These are phyloP conservation scores for Euura saliciscinereae DNA, from an alignment of 1,140 invertebrate genomes.

Conservation along the genomic window DNA sequence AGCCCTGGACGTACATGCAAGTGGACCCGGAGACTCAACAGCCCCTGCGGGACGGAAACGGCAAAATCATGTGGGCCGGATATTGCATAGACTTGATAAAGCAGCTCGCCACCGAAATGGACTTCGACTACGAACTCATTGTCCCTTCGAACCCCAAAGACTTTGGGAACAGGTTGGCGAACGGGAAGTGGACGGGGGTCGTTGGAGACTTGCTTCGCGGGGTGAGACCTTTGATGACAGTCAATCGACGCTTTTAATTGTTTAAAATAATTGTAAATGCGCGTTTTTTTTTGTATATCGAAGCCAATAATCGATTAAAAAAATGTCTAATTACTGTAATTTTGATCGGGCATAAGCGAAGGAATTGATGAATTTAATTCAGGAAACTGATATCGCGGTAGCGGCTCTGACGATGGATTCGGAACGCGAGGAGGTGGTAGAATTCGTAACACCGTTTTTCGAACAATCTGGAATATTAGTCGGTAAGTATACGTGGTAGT, in stretches of 20 bases:
- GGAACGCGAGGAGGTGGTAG: conserved; percentile 90
- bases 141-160: conserved; percentile 65
- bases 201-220: conserved; percentile 88
- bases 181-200: conserved; percentile 89
- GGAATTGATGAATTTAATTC: background rate
- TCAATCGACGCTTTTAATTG: no score
- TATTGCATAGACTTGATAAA: conserved; percentile 92
- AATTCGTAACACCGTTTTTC: conserved; percentile 91
- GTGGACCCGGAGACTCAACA: conserved; percentile 63
- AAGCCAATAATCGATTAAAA: no score
- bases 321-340: background rate
- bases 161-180: conserved; percentile 75
- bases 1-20: conserved; percentile 76
- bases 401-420: conserved; percentile 91
- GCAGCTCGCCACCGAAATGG: conserved; percentile 75
- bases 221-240: conserved; percentile 57
- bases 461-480: conserved; percentile 88
- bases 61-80: conserved; percentile 73
- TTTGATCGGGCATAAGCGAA: background rate
- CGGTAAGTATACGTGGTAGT: conserved; percentile 56
- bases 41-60: conserved; percentile 58
- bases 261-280: no score
- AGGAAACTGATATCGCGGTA: conserved; percentile 88
- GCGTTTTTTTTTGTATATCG: no score
- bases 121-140: conserved; percentile 89